Evolutionary conservation across 2,888 invertebrate species (phyloP).

Genomic region (Dioctria linearis): DNA sequence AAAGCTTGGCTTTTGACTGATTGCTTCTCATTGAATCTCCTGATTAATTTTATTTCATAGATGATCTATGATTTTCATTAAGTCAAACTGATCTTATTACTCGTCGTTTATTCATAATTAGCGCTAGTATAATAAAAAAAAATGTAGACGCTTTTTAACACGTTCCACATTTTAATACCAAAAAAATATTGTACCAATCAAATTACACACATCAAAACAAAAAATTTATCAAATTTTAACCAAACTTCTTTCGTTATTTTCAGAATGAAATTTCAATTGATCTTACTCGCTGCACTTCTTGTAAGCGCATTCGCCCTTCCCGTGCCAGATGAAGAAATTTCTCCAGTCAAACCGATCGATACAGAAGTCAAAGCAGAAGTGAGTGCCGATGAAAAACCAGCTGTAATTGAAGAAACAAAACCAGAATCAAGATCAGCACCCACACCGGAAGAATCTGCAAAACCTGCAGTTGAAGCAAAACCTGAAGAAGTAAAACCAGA

Average conservation of each 20-base stretch:
- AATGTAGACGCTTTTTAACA: no score
- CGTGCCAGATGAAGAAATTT: slow-evolving; percentile 67
- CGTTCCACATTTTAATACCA: no score
- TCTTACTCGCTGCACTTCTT: slow-evolving; percentile 65
- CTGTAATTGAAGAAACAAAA: slow-evolving; percentile 54
- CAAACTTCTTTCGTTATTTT: slow-evolving; percentile 44
- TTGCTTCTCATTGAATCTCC: no score
- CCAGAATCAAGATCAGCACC: slow-evolving; percentile 50
- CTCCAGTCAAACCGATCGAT: slow-evolving; percentile 62
- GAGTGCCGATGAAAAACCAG: slow-evolving; percentile 62
- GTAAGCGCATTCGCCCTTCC: slow-evolving; percentile 65
- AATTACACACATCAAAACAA: no score
- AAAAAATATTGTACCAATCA: no score
- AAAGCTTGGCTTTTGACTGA: no score
- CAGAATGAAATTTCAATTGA: slow-evolving; percentile 68
- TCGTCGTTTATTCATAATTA: no score
- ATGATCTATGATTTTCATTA: no score
- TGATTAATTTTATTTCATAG: no score
- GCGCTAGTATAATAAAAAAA: no score
- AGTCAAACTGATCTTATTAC: no score
- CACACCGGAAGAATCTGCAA: slow-evolving; percentile 60
- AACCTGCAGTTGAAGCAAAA: slow-evolving; percentile 61
- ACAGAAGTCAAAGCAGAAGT: slow-evolving; percentile 62
- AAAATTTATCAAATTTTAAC: no score
- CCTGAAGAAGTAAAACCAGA: slow-evolving; percentile 59